Percentiles rank a stretch among this genome's conserved stretches.
phyloP scores from a whole-genome alignment of 2,888 invertebrate genomes.

The Monochamus alternatus region DNA sequence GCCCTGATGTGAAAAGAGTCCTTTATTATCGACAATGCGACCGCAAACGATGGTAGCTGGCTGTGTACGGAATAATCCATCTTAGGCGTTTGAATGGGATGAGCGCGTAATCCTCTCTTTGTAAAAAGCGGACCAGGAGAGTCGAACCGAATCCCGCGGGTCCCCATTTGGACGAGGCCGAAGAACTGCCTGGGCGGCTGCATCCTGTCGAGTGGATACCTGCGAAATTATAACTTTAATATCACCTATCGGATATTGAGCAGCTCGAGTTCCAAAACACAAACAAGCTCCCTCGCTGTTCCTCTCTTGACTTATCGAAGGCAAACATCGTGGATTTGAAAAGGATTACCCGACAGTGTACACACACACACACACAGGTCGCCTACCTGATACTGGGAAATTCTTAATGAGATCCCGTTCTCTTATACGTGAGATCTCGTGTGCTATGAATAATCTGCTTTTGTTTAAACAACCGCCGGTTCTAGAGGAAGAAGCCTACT shows the following conservation, averaged over 20 bases:
- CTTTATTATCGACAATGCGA: conserved; percentile 61
- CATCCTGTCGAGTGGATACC: conserved; percentile 53
- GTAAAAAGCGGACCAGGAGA: conserved; percentile 52
- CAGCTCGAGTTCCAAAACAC: conserved; percentile 58
- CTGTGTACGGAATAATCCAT: conserved; percentile 66
- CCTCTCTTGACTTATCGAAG: conserved; percentile 57
- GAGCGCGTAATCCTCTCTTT: conserved; percentile 70
- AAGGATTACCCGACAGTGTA: conserved; percentile 39
- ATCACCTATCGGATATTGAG: conserved; percentile 62
- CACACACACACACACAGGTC: conserved; percentile 22
- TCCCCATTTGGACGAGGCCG: conserved; percentile 18
- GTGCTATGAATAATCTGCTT: not conserved
- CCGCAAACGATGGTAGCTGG: conserved; percentile 58
- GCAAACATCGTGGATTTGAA: conserved; percentile 55
- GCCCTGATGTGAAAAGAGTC: conserved; percentile 50
- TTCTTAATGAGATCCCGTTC: not conserved
- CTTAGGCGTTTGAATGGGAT: conserved; percentile 69
- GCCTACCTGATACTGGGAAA: conserved; percentile 9
- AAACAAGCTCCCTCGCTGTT: conserved; percentile 57
- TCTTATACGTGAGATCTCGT: not conserved
- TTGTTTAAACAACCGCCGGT: no score
- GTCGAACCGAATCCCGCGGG: conserved; percentile 22
- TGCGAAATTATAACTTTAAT: conserved; percentile 61
- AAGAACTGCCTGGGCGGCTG: conserved; percentile 51
- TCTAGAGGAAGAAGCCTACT: no score